A percentile compares a stretch with the other conserved stretches of the same genome.
These are phyloP conservation scores for Procavia capensis DNA, from an alignment of 2,113 vertebrate genomes.

Conservation along the genomic window DNA sequence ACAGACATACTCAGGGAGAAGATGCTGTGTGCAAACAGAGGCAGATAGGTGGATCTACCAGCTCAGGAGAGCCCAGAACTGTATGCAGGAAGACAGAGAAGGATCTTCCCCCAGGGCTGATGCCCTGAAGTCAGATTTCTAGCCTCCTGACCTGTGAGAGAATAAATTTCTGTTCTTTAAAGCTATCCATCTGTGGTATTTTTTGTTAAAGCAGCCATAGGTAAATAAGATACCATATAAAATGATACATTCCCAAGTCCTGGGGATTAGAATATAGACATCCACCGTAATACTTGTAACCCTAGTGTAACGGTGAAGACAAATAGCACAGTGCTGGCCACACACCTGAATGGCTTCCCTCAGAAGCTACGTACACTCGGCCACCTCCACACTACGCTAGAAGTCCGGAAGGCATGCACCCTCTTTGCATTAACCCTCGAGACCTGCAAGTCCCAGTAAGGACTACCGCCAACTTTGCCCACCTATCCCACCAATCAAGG, in stretches of 20 bases:
- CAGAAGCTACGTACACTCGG: background rate
- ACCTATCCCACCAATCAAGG: background rate
- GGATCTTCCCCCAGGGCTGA: background rate
- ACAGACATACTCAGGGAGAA: background rate
- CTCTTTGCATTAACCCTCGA: background rate
- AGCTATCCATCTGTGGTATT: background rate
- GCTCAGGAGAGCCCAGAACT: background rate
- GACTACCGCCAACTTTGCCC: background rate
- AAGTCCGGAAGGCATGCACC: background rate
- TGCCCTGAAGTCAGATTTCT: background rate
- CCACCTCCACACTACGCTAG: accelerated
- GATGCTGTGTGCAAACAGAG: background rate
- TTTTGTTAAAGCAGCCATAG: background rate
- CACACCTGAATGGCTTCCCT: background rate
- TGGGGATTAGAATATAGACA: background rate
- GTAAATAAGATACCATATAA: background rate
- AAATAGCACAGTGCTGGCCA: accelerated
- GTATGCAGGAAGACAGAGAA: background rate
- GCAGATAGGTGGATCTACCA: background rate
- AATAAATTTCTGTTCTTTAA: background rate
- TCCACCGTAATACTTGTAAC: background rate
- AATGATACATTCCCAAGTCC: background rate
- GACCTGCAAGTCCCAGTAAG: background rate
- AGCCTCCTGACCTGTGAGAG: background rate
- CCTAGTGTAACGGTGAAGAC: accelerated